These are phyloP conservation scores for Sphecodes monilicornis DNA, from an alignment of 2,888 invertebrate genomes.

Conservation along the genomic window DNA sequence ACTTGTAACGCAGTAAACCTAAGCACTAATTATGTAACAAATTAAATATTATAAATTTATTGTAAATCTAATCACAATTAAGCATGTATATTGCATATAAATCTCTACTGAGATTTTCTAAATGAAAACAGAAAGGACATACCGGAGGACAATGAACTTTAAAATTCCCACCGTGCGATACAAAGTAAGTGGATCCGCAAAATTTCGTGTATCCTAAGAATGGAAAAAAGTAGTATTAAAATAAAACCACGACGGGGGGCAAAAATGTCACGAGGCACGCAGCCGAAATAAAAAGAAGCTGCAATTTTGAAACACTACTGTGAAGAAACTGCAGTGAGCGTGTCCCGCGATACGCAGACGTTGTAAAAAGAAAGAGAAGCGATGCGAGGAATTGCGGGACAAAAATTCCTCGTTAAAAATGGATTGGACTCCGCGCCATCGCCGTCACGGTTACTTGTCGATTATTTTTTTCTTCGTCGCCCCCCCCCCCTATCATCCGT, in stretches of 20 bases:
- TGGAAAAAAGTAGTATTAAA: not conserved
- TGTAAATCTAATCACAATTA: too few relatives aligned
- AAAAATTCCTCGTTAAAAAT: slow-evolving; percentile 48
- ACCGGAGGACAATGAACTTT: not conserved
- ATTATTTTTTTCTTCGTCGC: slow-evolving; percentile 43
- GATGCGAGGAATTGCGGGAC: not conserved
- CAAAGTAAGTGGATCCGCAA: not conserved
- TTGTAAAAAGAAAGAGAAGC: not conserved
- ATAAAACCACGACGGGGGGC: not conserved
- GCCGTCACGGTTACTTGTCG: slow-evolving; percentile 33
- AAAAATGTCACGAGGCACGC: not conserved
- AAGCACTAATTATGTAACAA: too few relatives aligned
- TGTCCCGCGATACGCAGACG: not conserved
- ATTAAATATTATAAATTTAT: too few relatives aligned
- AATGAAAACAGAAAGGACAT: not conserved
- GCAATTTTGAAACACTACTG: not conserved
- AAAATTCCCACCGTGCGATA: not conserved
- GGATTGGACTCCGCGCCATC: slow-evolving; percentile 27
- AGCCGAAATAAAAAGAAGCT: not conserved
- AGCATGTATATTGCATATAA: too few relatives aligned
- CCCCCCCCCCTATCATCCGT: not conserved
- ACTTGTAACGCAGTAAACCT: too few relatives aligned
- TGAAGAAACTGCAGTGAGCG: not conserved
- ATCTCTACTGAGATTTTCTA: not conserved
- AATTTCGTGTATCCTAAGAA: not conserved